Evolutionary conservation across 2,888 invertebrate genomes (phyloP).

Genomic region (Tyria jacobaeae): DNA sequence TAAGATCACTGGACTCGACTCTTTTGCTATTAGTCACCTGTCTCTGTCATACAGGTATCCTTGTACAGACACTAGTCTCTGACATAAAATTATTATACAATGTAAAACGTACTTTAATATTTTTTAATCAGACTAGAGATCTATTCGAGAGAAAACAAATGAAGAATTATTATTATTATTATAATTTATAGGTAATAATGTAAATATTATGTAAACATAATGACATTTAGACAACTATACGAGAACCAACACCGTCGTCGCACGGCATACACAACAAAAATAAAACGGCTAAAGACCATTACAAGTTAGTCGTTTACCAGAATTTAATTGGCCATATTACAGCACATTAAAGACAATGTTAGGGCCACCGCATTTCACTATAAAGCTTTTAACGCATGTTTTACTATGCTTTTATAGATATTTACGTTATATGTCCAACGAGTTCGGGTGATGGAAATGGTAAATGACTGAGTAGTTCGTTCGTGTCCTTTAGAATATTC

Average conservation of each 20-base stretch:
- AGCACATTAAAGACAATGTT: constrained; percentile 85
- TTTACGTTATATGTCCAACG: constrained; percentile 54
- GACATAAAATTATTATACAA: too few species aligned
- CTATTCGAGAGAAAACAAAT: too few species aligned
- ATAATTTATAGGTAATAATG: neutral
- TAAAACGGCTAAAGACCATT: constrained; percentile 50
- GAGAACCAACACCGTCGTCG: constrained; percentile 27
- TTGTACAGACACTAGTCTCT: too few species aligned
- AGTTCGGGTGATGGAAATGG: constrained; percentile 52
- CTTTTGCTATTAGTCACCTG: too few species aligned
- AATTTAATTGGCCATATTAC: constrained; percentile 81
- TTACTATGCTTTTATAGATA: constrained; percentile 73
- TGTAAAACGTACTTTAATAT: too few species aligned
- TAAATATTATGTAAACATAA: neutral
- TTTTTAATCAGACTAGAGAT: too few species aligned
- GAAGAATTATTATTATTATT: too few species aligned
- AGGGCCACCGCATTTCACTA: constrained; percentile 78
- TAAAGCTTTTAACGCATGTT: constrained; percentile 69
- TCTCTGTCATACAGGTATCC: too few species aligned
- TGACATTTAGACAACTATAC: neutral
- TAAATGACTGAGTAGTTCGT: constrained; percentile 39
- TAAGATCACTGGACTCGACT: too few species aligned
- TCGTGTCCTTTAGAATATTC: neutral
- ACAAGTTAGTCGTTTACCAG: constrained; percentile 63
- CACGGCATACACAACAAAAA: constrained; percentile 41